Percentiles rank a stretch among this genome's conserved stretches.
Conservation (phyloP, 2,888 invertebrate species). For the Nymphalis urticae region DNA sequence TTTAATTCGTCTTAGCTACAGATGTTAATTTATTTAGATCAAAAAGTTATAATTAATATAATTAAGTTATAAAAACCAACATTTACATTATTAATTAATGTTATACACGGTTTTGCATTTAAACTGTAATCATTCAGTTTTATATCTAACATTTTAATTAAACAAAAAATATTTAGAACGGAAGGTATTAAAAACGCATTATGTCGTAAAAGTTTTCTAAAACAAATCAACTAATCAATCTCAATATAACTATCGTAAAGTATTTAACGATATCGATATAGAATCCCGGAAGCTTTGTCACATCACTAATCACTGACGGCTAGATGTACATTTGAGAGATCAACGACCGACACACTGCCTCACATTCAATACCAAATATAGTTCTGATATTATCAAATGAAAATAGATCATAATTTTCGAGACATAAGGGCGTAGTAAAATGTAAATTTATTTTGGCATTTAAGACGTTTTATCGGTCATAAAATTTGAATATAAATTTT, state of each 20-base stretch:
- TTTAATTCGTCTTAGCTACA: no score
- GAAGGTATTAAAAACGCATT: slow-evolving; percentile 27
- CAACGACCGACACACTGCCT: slow-evolving; percentile 75
- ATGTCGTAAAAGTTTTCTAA: slow-evolving; percentile 27
- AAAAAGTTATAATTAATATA: no score
- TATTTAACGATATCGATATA: slow-evolving; percentile 20
- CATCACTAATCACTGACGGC: slow-evolving; percentile 27
- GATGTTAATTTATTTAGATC: no score
- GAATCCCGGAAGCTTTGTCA: slow-evolving; percentile 28
- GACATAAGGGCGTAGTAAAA: slow-evolving; percentile 9
- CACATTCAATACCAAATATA: slow-evolving; percentile 49
- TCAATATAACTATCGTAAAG: slow-evolving; percentile 15
- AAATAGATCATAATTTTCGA: not conserved
- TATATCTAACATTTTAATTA: not conserved
- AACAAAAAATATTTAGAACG: slow-evolving; percentile 8
- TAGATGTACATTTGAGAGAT: slow-evolving; percentile 61
- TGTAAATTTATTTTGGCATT: not conserved
- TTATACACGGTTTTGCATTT: not conserved
- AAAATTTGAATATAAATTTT: slow-evolving; percentile 6
- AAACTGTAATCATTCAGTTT: not conserved
- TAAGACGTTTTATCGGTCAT: slow-evolving; percentile 6
- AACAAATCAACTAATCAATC: slow-evolving; percentile 21
- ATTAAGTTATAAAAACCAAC: not conserved
- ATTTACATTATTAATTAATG: not conserved
- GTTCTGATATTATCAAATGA: not conserved